Base-by-base conservation (phyloP, 1,140 invertebrate genomes). In the Cepaea nemoralis region DNA sequence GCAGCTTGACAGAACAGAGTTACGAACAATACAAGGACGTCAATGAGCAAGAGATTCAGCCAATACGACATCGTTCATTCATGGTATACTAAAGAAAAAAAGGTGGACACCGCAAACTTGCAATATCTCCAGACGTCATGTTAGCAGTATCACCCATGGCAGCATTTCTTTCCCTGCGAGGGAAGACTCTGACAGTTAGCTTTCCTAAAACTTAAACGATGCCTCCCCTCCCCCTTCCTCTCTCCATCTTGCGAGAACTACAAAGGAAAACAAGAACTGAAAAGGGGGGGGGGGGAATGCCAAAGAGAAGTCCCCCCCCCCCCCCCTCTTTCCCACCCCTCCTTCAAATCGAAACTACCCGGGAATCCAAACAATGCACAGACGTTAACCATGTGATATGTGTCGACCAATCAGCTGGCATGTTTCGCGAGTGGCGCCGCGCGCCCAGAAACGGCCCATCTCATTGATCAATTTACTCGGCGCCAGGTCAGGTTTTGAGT, bases 391-490 rank as follows among this genome's bases (percentile, higher is more conserved):
- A 70, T 70, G 69, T 40, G 69, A 70, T 70, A n/a, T 70, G 16
- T 70, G 69, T 19, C 40, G 69, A 70, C 69, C 69, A 70, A 70
- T 70, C 69, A 42, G 69, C 39, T 39, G 16, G 27, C 5, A 40
- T 35, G 40, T 70, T 40, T 70, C 69, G 40, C 40, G 5, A 12
- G 10, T 40, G 69, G 16, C 69, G 69, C 37, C 69, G 69, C 27
- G 1, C 69, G 69, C 69, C 24, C 6, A 70, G 69, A 70, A 70
- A 70, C 69, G 37, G 35, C 24, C 40, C 37, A 6, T 70, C 69
- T 70, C 69, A 70, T 70, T 70, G 69, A 70, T 42, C 69, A 22
- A 37, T 31, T 70, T 70, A 70, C 39, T 70, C 35, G 35, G 19
- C 40, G 69, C 5, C 37, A 39, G 69, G 35, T 70, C 19, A 37